Evolutionary conservation across 2,113 vertebrate genomes (phyloP).

Genomic region (Stomatorhinus ivindoensis): DNA sequence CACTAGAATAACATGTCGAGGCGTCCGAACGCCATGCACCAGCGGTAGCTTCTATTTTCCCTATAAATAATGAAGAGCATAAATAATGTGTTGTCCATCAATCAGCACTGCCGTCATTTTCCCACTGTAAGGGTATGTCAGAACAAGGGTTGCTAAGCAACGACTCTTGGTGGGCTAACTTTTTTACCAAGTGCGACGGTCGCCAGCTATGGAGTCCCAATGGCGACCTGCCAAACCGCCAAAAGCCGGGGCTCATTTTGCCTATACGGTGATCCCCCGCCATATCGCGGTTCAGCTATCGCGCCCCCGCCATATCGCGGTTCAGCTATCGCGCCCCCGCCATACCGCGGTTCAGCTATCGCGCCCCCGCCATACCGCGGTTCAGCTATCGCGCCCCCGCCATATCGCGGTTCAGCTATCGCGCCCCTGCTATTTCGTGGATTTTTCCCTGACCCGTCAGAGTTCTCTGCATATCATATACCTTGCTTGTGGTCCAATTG

Average conservation of each 20-base stretch:
- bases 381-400: no score
- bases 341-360: no score
- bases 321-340: no score
- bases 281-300: no score
- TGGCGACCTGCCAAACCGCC: background rate
- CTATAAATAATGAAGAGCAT: conserved; percentile 1
- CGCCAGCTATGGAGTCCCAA: background rate
- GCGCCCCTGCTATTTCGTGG: no score
- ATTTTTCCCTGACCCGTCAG: no score
- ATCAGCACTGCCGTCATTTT: background rate
- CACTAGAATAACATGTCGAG: background rate
- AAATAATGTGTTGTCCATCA: conserved; percentile 1
- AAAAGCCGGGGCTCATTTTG: background rate
- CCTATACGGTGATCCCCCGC: background rate
- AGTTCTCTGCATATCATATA: no score
- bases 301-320: no score
- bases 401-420: no score
- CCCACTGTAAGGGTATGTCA: background rate
- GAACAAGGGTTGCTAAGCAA: background rate
- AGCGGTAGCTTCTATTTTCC: background rate
- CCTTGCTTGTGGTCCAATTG: no score
- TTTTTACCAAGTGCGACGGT: background rate
- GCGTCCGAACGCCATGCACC: background rate
- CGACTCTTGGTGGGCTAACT: background rate
- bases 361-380: no score